Percentiles rank a stretch among this genome's conserved stretches.
Conservation (phyloP, 2,888 invertebrate genomes). For the Pandemis heparana region DNA sequence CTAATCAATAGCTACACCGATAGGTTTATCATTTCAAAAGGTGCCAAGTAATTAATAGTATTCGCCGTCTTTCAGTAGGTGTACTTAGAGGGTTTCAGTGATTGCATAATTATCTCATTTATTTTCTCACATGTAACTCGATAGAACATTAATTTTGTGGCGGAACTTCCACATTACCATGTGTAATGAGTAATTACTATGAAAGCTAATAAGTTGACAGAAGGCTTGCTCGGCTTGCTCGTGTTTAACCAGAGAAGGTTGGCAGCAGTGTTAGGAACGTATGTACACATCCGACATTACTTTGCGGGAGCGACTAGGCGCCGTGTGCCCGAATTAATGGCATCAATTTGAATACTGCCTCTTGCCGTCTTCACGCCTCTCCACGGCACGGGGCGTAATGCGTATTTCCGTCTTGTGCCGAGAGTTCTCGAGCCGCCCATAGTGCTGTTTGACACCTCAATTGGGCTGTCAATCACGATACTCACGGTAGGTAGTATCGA, state of each 20-base stretch:
- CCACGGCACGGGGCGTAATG: conserved; percentile 53
- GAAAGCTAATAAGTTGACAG: conserved; percentile 44
- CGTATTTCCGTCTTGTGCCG: conserved; percentile 65
- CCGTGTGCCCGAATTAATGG: conserved; percentile 66
- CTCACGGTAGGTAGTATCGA: conserved; percentile 1
- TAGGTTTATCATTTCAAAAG: conserved; percentile 46
- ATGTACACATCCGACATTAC: conserved; percentile 31
- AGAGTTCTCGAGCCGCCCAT: conserved; percentile 63
- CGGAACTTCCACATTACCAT: conserved; percentile 23
- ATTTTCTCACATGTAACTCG: conserved; percentile 23
- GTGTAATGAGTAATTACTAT: conserved; percentile 45
- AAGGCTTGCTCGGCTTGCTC: conserved; percentile 40
- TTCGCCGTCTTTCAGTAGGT: conserved; percentile 6
- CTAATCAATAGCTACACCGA: conserved; percentile 51
- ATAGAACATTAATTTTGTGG: conserved; percentile 37
- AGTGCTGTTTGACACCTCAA: conserved; percentile 68
- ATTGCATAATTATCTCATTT: conserved; percentile 3
- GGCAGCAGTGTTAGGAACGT: conserved; percentile 2
- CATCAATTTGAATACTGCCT: conserved; percentile 73
- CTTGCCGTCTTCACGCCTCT: conserved; percentile 62
- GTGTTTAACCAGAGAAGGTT: conserved; percentile 25
- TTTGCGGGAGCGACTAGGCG: conserved; percentile 54
- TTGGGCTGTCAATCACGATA: conserved; percentile 68
- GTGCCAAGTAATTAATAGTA: conserved; percentile 37
- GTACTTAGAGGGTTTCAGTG: conserved; percentile 19